Evolutionary conservation across 2,888 invertebrate genomes (phyloP), one percentile per base, ranked within the genome.

Genomic region (Notocelia uddmanniana): DNA sequence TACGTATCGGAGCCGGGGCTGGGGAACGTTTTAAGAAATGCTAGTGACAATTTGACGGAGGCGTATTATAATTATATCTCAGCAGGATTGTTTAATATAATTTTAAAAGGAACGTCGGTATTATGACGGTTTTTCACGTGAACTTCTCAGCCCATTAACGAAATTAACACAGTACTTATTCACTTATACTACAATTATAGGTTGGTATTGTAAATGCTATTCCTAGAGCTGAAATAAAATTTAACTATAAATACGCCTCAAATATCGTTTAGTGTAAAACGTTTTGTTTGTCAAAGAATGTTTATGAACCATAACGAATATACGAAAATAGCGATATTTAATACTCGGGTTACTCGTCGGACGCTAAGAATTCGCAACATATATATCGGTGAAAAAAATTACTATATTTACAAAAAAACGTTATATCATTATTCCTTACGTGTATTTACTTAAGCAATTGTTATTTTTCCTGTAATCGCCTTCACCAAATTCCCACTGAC

Each of bases 401-500:
- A 3, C 0, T 31, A 9, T 5, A 9, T 13, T 9, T 13, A 13
- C 11, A 15, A 41, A 41, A 41, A 15, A 13, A 3, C 37, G 37
- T 41, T 13, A 41, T 13, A 41, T 13, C 13, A 13, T 8, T 6
- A 5, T n/a, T 45, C 45, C 18, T 50, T 18, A 11, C 21, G 52
- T 52, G 19, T 63, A 52, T 60, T 60, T 45, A 23, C 45, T 60
- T 26, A 60, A 58, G 18, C 58, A 66, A 60, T 64, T 57, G 19
- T 55, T 72, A 48, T 78, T 88, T 88, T 89, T 88, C 88, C 89
- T 90, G 82, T 80, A 80, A 73, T 74, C 85, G 81, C 79, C 84
- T 86, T 78, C 81, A 84, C 85, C 79, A 81, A 81, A 74, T 81
- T 81, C 83, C 79, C 78, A 75, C 80, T 79, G 86, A 84, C 85